These are phyloP conservation scores for Colletes latitarsis DNA, from an alignment of 1,140 invertebrate genomes.

Conservation along the genomic window DNA sequence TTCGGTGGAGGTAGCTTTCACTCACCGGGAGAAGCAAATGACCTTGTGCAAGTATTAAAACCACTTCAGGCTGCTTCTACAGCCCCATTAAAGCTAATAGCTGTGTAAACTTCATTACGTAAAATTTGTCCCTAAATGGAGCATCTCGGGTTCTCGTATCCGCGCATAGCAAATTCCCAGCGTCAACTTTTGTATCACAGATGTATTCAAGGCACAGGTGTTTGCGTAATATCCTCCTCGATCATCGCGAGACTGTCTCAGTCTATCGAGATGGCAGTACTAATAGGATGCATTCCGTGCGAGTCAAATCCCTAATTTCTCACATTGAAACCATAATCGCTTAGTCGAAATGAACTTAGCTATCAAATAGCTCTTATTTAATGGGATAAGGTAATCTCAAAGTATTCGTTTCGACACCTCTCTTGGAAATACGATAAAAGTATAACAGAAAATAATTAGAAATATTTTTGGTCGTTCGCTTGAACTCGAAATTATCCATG, in stretches of 20 bases:
- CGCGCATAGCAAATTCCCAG: neutral
- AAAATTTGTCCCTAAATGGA: conserved; percentile 19
- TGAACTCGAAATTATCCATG: neutral
- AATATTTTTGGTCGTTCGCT: neutral
- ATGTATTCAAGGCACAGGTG: neutral
- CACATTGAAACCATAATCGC: neutral
- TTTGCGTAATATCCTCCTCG: neutral
- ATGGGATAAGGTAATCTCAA: no score
- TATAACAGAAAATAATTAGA: no score
- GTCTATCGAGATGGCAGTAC: neutral
- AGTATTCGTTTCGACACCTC: no score
- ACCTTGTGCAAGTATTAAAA: conserved; percentile 8
- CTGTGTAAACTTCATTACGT: conserved; percentile 29
- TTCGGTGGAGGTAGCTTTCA: neutral
- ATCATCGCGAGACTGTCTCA: neutral
- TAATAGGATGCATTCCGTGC: neutral
- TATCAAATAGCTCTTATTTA: no score
- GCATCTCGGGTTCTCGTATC: neutral
- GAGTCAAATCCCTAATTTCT: neutral
- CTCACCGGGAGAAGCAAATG: conserved; percentile 12
- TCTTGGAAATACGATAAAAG: no score
- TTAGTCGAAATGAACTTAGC: no score
- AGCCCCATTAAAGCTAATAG: conserved; percentile 13
- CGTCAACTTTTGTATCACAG: neutral
- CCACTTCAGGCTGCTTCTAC: neutral